A percentile compares a stretch with the other conserved stretches of the same genome.
phyloP scores from a whole-genome alignment of 2,797 vertebrate species.

The Gymnoscopelus microlampas region DNA sequence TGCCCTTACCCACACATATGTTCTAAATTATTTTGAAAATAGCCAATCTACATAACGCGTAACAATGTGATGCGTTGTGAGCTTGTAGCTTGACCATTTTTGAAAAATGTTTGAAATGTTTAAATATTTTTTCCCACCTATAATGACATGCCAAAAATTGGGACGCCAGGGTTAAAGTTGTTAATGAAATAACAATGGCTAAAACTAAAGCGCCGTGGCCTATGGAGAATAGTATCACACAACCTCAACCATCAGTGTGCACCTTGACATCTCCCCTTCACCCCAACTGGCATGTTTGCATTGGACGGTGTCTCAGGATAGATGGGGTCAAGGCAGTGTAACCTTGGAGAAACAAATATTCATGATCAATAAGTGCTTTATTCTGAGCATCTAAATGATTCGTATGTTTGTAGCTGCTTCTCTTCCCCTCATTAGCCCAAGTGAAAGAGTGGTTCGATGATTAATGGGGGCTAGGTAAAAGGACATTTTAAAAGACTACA shows the following conservation, averaged over 20 bases:
- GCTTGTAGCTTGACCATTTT: no score
- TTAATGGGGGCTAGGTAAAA: slow-evolving; percentile 76
- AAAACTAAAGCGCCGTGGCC: slow-evolving; percentile 14
- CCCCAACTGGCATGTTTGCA: slow-evolving; percentile 72
- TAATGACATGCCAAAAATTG: no score
- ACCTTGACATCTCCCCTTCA: slow-evolving; percentile 71
- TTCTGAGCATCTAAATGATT: slow-evolving; percentile 81
- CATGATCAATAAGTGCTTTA: slow-evolving; percentile 85
- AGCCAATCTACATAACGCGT: no score
- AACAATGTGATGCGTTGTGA: no score
- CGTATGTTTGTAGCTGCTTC: slow-evolving; percentile 58
- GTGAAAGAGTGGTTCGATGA: slow-evolving; percentile 66
- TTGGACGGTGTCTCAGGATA: slow-evolving; percentile 69
- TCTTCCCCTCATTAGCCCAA: slow-evolving; percentile 43
- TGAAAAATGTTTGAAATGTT: no score
- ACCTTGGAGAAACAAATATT: slow-evolving; percentile 86
- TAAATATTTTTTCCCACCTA: no score
- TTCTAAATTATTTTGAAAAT: no score
- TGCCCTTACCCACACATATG: no score
- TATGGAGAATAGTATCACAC: slow-evolving; percentile 34
- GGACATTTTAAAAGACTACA: slow-evolving; percentile 77
- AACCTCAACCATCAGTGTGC: slow-evolving; percentile 37
- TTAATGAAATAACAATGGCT: background rate
- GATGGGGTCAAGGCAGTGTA: slow-evolving; percentile 78
- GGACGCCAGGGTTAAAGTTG: background rate